phyloP scores from a whole-genome alignment of 2,113 vertebrate genomes.

The Cephalophus harveyi region DNA sequence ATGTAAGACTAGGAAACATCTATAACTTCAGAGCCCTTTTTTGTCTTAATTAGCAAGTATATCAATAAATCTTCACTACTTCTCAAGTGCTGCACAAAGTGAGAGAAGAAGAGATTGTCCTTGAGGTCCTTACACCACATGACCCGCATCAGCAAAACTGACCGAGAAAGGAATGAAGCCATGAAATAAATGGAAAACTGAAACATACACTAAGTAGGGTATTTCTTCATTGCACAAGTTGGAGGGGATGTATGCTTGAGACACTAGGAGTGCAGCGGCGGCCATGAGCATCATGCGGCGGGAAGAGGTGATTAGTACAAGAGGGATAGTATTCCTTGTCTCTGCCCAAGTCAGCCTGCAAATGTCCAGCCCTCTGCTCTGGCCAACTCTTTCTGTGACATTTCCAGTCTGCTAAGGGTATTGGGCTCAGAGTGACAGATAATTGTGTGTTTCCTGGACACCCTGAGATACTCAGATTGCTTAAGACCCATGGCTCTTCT shows the following conservation, averaged over 20 bases:
- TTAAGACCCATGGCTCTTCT: not conserved
- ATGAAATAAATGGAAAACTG: not conserved
- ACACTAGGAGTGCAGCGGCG: not conserved
- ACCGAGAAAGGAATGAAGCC: not conserved
- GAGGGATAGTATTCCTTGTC: not conserved
- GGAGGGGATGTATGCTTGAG: not conserved
- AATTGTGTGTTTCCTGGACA: not conserved
- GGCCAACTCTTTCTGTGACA: not conserved
- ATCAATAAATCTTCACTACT: not conserved
- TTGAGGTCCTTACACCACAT: not conserved
- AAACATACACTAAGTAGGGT: not conserved
- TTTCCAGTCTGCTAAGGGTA: not conserved
- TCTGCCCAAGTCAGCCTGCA: not conserved
- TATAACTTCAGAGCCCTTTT: not conserved
- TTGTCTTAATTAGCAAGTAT: not conserved
- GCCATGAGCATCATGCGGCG: not conserved
- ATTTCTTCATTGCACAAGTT: slow-evolving; percentile 9
- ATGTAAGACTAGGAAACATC: not conserved
- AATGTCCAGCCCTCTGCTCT: not conserved
- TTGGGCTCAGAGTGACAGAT: not conserved
- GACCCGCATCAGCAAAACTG: not conserved
- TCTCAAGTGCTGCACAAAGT: not conserved
- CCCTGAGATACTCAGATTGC: not conserved
- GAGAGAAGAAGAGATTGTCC: not conserved
- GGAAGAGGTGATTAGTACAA: not conserved